A percentile compares a stretch with the other conserved stretches of the same genome.
Evolutionary conservation across 2,113 vertebrate genomes (phyloP).

Genomic region (Dicerorhinus sumatrensis): DNA sequence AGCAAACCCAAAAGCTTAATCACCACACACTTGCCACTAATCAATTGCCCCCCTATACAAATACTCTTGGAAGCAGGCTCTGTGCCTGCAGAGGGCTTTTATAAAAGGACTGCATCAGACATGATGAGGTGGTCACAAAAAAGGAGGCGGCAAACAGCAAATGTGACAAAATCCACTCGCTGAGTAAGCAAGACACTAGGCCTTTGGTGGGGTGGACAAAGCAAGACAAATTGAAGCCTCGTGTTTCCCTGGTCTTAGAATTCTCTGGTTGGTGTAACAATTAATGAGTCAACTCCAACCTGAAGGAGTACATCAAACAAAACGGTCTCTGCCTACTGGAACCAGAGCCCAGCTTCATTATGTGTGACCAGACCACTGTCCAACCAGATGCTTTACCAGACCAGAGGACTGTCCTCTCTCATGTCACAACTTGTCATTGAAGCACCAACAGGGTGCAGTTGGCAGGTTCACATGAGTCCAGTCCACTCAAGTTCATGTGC

Average conservation of each 20-base stretch:
- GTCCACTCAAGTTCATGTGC: neutral
- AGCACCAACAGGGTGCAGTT: neutral
- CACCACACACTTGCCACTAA: slow-evolving; percentile 16
- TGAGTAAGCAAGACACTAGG: neutral
- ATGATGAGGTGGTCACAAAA: neutral
- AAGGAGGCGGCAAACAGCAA: neutral
- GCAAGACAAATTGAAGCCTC: neutral
- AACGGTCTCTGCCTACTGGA: neutral
- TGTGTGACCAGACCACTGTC: neutral
- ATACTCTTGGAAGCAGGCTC: neutral
- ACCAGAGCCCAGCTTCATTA: neutral
- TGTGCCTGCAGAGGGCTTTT: slow-evolving; percentile 27
- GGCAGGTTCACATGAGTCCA: neutral
- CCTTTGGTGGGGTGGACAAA: neutral
- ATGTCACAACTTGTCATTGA: neutral
- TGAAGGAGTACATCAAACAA: neutral
- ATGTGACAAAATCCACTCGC: neutral
- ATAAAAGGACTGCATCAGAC: neutral
- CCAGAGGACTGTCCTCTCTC: neutral
- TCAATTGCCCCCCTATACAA: slow-evolving; percentile 48
- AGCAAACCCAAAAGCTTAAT: slow-evolving; percentile 43
- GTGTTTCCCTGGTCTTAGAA: neutral
- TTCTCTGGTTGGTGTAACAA: neutral
- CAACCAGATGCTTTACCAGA: neutral
- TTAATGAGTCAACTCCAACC: neutral